Evolutionary conservation across 2,797 vertebrate species (phyloP), one percentile per base, ranked within the genome.

Genomic region (Spea hammondii): DNA sequence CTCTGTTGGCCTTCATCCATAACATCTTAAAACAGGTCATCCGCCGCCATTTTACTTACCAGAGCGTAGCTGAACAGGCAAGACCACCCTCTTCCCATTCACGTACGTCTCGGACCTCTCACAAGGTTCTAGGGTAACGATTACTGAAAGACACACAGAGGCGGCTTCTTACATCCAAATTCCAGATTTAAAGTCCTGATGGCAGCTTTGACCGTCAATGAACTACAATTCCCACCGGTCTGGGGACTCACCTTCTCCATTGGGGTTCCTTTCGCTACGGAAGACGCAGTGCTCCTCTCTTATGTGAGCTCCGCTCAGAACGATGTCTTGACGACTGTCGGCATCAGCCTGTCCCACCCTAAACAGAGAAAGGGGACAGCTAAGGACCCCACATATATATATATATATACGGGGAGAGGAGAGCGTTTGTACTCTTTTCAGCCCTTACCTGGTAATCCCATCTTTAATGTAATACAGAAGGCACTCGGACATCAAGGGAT

Each of bases 391-490:
- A 32, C 2, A 32, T 32, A 32, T 32, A 7, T 6, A 54, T 7
- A 11, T n/a, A n/a, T 54, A 7, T 54, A 12, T 12, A 7, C 51
- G 3, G 51, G 7, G 4, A 7, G 2, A 32, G 32, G 32, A 32
- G 32, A 32, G 32, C 32, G 32, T 32, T 32, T 32, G 12, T 64
- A 32, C 32, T 32, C 32, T 32, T 32, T 32, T 32, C 32, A 5
- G 3, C 47, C 8, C 83, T 88, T 90, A 99, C 98, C 98, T 97
- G 74, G 98, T 99, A 83, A 98, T 95, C 47, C 97, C 98, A 57
- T 99, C 98, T 93, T 99, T 99, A 91, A 99, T 99, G 88, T 99
- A 99, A 89, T 99, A 99, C 70, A 99, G 95, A 79, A 99, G 93
- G 90, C 98, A 99, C 87, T 99, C 98, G 0, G 98, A 99, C 98